Percentiles rank a stretch among this genome's conserved stretches.
Evolutionary conservation across 2,113 vertebrate species (phyloP).

Genomic region (Brienomyrus longianalis): DNA sequence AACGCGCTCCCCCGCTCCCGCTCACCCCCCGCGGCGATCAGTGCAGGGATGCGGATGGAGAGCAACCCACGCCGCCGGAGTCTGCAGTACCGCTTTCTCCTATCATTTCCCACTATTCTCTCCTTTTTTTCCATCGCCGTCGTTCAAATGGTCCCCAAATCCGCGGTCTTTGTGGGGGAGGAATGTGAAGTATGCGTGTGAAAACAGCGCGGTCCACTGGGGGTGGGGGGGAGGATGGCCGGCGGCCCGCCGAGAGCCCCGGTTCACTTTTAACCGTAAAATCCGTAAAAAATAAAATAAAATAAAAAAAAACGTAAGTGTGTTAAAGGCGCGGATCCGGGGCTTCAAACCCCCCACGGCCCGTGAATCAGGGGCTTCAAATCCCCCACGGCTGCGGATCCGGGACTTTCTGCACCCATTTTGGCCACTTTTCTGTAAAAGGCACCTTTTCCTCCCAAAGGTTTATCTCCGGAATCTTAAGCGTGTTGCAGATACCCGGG

Average conservation of each 20-base stretch:
- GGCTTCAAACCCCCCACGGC: not conserved
- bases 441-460: not conserved
- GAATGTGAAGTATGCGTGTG: conserved; percentile 55
- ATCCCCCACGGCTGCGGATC: no score
- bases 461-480: not conserved
- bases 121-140: conserved; percentile 6
- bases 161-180: conserved; percentile 34
- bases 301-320: no score
- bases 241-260: not conserved
- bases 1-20: not conserved
- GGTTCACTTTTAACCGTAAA: not conserved
- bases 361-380: no score
- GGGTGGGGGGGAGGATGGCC: not conserved
- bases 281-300: not conserved
- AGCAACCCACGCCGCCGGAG: not conserved
- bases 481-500: not conserved
- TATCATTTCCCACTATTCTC: not conserved
- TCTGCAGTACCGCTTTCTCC: not conserved
- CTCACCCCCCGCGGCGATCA: not conserved
- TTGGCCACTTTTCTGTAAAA: not conserved
- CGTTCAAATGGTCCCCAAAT: conserved; percentile 24
- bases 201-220: not conserved
- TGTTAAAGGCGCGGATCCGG: not conserved
- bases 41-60: conserved; percentile 9
- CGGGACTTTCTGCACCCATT: not conserved